Conservation (phyloP, 1,140 invertebrate species). For the Orussus abietinus region DNA sequence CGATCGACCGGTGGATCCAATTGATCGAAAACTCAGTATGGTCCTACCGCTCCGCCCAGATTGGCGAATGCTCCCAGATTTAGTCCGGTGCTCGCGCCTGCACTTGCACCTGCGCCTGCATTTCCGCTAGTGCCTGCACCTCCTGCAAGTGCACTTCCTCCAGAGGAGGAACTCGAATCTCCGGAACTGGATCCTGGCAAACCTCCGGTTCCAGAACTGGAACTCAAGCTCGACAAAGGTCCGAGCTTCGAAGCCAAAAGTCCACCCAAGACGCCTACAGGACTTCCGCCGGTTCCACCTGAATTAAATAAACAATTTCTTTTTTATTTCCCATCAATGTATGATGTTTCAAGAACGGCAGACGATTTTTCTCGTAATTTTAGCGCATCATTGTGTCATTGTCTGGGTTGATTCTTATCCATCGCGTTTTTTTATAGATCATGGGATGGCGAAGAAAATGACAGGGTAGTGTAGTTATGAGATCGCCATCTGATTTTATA, state of each 20-base stretch:
- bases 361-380: no score
- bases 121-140: constrained; percentile 31
- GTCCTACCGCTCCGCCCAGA: constrained; percentile 44
- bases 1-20: no score
- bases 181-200: constrained; percentile 18
- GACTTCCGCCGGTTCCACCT: not conserved
- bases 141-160: constrained; percentile 7
- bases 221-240: no score
- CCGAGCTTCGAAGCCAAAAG: constrained; percentile 4
- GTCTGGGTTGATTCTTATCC: no score
- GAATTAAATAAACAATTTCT: no score
- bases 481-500: no score
- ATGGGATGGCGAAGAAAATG: no score
- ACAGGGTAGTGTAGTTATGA: no score
- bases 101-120: constrained; percentile 19
- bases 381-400: no score
- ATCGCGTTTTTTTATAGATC: no score
- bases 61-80: constrained; percentile 29
- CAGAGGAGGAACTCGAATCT: constrained; percentile 10
- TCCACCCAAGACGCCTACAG: not conserved
- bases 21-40: constrained; percentile 27
- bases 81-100: constrained; percentile 42
- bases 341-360: no score
- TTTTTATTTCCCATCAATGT: no score
- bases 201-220: constrained; percentile 13